Evolutionary conservation across 1,140 invertebrate species (phyloP).

Genomic region (Rhyzopertha dominica): DNA sequence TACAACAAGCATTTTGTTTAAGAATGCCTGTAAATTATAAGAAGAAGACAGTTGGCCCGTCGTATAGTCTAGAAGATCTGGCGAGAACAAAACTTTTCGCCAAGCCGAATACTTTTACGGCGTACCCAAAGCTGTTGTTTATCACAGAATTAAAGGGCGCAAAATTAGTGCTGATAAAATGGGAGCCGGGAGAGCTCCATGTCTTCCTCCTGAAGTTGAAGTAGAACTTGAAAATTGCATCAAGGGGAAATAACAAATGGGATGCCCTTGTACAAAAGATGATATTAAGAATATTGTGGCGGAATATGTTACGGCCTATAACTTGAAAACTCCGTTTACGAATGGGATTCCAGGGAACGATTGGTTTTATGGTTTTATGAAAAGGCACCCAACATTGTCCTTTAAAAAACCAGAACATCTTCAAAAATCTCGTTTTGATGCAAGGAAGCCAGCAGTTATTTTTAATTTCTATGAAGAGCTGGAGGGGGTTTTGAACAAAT

Average conservation of each 20-base stretch:
- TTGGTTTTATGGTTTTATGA: conserved; percentile 18
- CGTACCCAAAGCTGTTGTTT: too few species aligned
- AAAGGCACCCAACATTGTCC: conserved; percentile 2
- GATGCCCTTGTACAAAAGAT: conserved; percentile 14
- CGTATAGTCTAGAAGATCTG: too few species aligned
- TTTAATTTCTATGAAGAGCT: conserved; percentile 20
- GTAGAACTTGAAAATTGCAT: conserved; percentile 14
- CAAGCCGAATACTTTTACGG: too few species aligned
- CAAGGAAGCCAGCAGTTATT: conserved; percentile 18
- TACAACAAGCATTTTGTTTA: too few species aligned
- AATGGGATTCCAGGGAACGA: conserved; percentile 16
- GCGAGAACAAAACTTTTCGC: too few species aligned
- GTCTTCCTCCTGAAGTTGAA: conserved; percentile 8
- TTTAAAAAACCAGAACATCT: conserved; percentile 23
- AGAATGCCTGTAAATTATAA: too few species aligned
- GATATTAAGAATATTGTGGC: conserved; percentile 8
- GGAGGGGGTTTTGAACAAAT: neutral
- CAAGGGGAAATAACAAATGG: conserved; percentile 7
- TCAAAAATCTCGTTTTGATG: conserved; percentile 19
- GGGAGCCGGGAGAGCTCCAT: neutral
- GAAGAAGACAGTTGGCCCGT: too few species aligned
- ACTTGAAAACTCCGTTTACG: conserved; percentile 21
- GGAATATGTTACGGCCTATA: conserved; percentile 10
- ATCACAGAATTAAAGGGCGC: too few species aligned
- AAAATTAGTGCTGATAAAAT: too few species aligned